Percentiles rank a stretch among this genome's conserved stretches.
Conservation (phyloP, 2,113 vertebrate species). For the Perca flavescens region DNA sequence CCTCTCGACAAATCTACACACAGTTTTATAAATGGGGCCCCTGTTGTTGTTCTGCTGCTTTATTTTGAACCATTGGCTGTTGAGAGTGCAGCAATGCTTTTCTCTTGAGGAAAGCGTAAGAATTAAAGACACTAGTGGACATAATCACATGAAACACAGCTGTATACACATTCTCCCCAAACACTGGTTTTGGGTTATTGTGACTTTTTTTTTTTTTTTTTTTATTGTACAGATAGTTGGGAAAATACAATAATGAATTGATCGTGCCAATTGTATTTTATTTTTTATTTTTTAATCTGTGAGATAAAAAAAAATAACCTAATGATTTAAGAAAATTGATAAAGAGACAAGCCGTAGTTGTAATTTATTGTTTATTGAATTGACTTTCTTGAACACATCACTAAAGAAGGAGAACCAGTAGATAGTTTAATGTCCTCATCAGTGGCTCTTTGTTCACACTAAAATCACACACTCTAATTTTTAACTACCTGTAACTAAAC, state of each 20-base stretch:
- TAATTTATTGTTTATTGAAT: constrained; percentile 85
- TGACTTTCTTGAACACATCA: constrained; percentile 31
- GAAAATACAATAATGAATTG: constrained; percentile 71
- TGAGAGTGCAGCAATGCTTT: constrained; percentile 53
- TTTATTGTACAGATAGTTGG: constrained; percentile 80
- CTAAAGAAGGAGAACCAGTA: constrained; percentile 48
- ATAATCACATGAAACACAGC: constrained; percentile 66
- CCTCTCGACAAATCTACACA: background rate
- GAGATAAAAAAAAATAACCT: constrained; percentile 72
- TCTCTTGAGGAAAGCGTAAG: constrained; percentile 37
- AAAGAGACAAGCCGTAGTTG: constrained; percentile 67
- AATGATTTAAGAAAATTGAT: constrained; percentile 73
- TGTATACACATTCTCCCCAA: constrained; percentile 54
- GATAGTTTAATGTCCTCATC: constrained; percentile 25
- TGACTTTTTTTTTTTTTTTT: constrained; percentile 67
- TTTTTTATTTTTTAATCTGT: constrained; percentile 58
- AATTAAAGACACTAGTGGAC: constrained; percentile 69
- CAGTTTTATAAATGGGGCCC: constrained; percentile 62
- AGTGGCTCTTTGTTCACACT: constrained; percentile 64
- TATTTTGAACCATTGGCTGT: constrained; percentile 60
- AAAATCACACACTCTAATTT: constrained; percentile 67
- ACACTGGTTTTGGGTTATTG: constrained; percentile 64
- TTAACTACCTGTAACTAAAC: constrained; percentile 56
- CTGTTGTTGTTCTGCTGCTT: constrained; percentile 67
- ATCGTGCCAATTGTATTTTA: constrained; percentile 78